Conservation (phyloP, 2,113 vertebrate species). For the Semnornis frantzii region DNA sequence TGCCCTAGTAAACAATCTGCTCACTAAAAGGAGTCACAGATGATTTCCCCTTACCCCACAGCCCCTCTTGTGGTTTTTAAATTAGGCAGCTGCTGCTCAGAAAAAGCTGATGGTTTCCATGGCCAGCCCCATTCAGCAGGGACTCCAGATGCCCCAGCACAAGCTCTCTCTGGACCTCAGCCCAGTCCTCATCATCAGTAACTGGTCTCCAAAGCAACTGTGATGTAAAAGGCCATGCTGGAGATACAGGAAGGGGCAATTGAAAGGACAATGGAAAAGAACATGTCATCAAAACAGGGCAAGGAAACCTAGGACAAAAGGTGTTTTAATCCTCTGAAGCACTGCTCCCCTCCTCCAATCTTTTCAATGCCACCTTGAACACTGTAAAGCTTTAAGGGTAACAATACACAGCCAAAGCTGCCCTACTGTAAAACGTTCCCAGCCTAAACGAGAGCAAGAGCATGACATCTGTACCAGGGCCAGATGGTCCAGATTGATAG, state of each 20-base stretch:
- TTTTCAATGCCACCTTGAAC: background rate
- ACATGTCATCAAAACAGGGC: background rate
- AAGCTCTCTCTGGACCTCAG: constrained; percentile 35
- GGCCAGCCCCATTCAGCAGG: constrained; percentile 20
- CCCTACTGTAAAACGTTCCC: background rate
- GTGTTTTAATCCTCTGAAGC: background rate
- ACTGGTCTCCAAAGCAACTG: constrained; percentile 60
- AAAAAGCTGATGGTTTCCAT: background rate
- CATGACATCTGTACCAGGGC: background rate
- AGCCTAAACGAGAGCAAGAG: background rate
- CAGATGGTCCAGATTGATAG: background rate
- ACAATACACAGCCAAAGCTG: background rate
- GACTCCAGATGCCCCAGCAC: constrained; percentile 62
- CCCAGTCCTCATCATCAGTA: constrained; percentile 17
- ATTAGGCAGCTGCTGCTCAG: constrained; percentile 56
- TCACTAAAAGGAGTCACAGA: constrained; percentile 3
- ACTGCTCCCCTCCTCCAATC: background rate
- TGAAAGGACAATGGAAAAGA: background rate
- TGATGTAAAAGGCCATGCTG: constrained; percentile 42
- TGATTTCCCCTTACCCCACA: background rate
- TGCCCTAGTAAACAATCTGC: background rate
- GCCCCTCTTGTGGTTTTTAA: background rate
- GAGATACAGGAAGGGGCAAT: background rate
- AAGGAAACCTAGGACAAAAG: background rate
- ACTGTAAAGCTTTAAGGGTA: background rate